These are phyloP conservation scores for Epizoanthus ramosus DNA, from an alignment of 92 coral and sea anemone genomes.

Conservation along the genomic window DNA sequence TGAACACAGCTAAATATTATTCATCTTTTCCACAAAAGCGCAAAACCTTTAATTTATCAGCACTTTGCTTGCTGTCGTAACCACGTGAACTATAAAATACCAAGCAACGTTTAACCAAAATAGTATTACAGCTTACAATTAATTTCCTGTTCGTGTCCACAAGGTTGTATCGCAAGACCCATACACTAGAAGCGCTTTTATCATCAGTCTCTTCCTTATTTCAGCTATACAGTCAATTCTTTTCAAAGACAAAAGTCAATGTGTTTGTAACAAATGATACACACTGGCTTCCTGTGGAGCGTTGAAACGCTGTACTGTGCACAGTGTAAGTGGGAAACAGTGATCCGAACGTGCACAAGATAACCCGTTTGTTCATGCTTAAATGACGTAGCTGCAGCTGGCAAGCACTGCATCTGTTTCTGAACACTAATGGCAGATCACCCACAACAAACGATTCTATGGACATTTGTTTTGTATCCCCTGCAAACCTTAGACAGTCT, in stretches of 20 bases:
- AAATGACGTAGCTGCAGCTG: background rate
- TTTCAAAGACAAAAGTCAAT: background rate
- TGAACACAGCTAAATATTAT: too few species aligned
- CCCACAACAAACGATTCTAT: background rate
- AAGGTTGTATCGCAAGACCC: background rate
- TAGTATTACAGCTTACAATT: constrained; percentile 4
- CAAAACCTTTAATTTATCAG: constrained; percentile 20
- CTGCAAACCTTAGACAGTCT: background rate
- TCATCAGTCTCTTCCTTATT: background rate
- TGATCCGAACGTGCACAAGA: background rate
- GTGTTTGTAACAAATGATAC: background rate
- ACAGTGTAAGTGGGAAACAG: background rate
- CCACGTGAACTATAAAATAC: constrained; percentile 20
- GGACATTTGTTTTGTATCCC: background rate
- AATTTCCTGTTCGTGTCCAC: background rate
- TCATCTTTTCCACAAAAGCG: background rate
- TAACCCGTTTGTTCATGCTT: background rate
- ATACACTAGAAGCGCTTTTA: background rate
- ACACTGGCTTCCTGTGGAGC: background rate
- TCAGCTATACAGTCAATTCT: background rate
- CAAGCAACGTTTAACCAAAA: constrained; percentile 20
- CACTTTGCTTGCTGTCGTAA: constrained; percentile 3
- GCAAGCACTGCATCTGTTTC: background rate
- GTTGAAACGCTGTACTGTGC: background rate
- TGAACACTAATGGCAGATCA: constrained; percentile 6